Evolutionary conservation across 2,797 vertebrate species (phyloP).

Genomic region (Yasuhikotakia modesta): DNA sequence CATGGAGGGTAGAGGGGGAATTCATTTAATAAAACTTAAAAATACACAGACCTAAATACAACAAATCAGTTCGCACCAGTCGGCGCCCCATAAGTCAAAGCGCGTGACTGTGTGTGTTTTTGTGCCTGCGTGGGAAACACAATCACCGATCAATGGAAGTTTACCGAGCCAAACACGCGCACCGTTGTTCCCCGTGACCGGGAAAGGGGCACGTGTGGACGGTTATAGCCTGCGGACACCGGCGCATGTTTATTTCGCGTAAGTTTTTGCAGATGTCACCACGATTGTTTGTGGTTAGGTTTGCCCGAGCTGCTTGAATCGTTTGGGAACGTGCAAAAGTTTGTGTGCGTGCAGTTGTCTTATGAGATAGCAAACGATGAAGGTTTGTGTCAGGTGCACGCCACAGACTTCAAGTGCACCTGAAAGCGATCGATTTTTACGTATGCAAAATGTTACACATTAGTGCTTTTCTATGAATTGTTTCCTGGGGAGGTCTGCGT

Average conservation of each 20-base stretch:
- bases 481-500: not conserved
- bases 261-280: constrained; percentile 66
- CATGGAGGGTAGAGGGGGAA: constrained; percentile 44
- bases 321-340: constrained; percentile 27
- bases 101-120: constrained; percentile 51
- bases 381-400: not conserved
- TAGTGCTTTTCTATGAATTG: no score
- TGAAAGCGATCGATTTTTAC: not conserved
- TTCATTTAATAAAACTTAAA: constrained; percentile 1
- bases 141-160: constrained; percentile 66
- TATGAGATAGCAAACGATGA: no score
- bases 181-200: constrained; percentile 56
- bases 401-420: not conserved
- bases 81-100: constrained; percentile 37
- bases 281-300: not conserved
- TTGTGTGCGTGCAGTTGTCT: constrained; percentile 2
- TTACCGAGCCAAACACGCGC: constrained; percentile 59
- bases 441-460: not conserved
- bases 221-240: constrained; percentile 70
- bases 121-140: constrained; percentile 45
- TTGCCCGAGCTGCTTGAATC: constrained; percentile 10
- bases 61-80: constrained; percentile 46
- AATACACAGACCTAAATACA: constrained; percentile 28
- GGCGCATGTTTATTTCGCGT: constrained; percentile 69
- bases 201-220: constrained; percentile 61